Conservation (phyloP, 2,113 vertebrate genomes). For the Mustelus asterias region DNA sequence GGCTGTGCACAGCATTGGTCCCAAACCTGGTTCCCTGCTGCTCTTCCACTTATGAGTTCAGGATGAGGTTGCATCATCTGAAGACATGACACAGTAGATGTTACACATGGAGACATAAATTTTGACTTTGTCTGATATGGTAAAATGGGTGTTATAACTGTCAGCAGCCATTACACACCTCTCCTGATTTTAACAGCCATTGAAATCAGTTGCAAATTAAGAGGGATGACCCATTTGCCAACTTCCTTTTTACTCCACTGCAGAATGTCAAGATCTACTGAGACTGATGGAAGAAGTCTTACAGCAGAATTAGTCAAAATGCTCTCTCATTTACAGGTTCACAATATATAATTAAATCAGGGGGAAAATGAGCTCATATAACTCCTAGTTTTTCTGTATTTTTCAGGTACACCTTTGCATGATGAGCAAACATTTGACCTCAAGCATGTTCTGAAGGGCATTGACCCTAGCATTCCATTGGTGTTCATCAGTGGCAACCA, state of each 20-base stretch:
- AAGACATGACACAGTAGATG: background rate
- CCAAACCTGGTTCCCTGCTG: background rate
- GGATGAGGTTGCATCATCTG: background rate
- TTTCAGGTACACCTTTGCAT: conserved; percentile 66
- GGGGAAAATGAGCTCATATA: background rate
- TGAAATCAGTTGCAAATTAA: background rate
- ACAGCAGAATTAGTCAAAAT: background rate
- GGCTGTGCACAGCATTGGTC: background rate
- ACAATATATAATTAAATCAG: background rate
- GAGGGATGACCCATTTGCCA: background rate
- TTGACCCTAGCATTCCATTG: conserved; percentile 70
- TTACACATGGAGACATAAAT: background rate
- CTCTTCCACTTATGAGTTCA: background rate
- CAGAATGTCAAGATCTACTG: background rate
- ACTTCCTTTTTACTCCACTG: background rate
- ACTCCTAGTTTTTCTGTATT: background rate
- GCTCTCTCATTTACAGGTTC: background rate
- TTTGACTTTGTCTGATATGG: background rate
- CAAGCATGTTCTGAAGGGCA: conserved; percentile 61
- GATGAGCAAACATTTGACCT: conserved; percentile 75
- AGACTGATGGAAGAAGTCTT: background rate
- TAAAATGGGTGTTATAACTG: background rate
- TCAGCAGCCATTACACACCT: background rate
- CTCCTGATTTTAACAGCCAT: background rate
- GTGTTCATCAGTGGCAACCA: conserved; percentile 94